phyloP scores from a whole-genome alignment of 2,888 invertebrate genomes.

The Terebella lapidaria region DNA sequence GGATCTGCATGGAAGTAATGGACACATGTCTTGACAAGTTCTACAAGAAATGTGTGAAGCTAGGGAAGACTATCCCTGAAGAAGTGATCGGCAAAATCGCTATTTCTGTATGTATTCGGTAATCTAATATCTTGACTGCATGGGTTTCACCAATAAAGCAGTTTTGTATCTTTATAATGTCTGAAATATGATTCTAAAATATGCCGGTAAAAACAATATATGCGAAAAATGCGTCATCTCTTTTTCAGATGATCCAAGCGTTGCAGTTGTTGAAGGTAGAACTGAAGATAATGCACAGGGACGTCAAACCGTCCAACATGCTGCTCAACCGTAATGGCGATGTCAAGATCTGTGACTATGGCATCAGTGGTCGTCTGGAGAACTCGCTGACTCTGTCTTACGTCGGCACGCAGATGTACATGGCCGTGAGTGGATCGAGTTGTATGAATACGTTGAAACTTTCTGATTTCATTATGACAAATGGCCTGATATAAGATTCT shows the following conservation, averaged over 20 bases:
- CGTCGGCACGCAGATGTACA: constrained; percentile 97
- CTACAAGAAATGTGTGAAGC: constrained; percentile 74
- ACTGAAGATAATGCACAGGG: constrained; percentile 70
- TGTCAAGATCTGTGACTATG: constrained; percentile 98
- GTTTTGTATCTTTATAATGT: background rate
- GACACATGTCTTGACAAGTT: constrained; percentile 96
- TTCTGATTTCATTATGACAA: too few relatives aligned
- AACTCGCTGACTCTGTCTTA: constrained; percentile 96
- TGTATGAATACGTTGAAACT: background rate
- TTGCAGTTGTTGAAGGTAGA: constrained; percentile 87
- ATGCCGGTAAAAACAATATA: too few relatives aligned
- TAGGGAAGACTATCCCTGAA: constrained; percentile 23
- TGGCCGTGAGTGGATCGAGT: constrained; percentile 70
- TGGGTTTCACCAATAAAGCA: background rate
- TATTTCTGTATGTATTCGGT: constrained; percentile 18
- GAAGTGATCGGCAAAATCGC: constrained; percentile 42
- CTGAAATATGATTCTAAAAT: too few relatives aligned
- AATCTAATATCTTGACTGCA: background rate
- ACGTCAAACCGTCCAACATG: constrained; percentile 97
- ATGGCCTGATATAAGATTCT: too few relatives aligned
- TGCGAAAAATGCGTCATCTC: too few relatives aligned
- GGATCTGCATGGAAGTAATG: constrained; percentile 99
- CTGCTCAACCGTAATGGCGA: constrained; percentile 86
- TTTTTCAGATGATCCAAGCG: constrained; percentile 73
- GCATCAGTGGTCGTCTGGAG: constrained; percentile 96